Conservation (phyloP, 1,140 invertebrate genomes). For the Grapholita molesta region DNA sequence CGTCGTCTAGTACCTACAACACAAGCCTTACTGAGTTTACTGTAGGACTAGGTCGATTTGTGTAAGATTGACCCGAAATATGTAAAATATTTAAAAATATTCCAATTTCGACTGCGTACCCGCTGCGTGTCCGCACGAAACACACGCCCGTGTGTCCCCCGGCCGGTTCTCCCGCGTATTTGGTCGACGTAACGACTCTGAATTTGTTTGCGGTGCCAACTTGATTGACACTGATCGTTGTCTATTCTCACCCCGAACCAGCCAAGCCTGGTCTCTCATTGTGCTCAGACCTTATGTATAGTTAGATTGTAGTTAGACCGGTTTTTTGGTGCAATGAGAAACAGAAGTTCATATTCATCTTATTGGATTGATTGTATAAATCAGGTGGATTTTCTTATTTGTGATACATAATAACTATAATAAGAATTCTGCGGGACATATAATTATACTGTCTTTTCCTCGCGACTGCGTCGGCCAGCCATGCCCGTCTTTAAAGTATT, state of each 20-base stretch:
- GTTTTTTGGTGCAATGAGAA: neutral
- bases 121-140: neutral
- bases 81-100: neutral
- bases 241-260: neutral
- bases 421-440: too few species aligned
- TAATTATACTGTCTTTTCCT: too few species aligned
- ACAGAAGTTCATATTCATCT: neutral
- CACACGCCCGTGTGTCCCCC: neutral
- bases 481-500: too few species aligned
- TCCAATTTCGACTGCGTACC: neutral
- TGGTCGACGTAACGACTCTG: neutral
- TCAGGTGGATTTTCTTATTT: neutral
- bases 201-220: neutral
- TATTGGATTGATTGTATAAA: conserved; percentile 3
- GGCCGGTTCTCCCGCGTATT: neutral
- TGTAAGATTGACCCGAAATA: too few species aligned
- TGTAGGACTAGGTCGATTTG: too few species aligned
- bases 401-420: too few species aligned
- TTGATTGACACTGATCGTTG: neutral
- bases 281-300: neutral
- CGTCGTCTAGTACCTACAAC: too few species aligned
- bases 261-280: neutral
- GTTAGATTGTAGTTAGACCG: neutral
- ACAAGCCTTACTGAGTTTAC: too few species aligned
- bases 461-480: too few species aligned